Conservation (phyloP, 2,113 vertebrate species). For the Ginglymostoma cirratum region DNA sequence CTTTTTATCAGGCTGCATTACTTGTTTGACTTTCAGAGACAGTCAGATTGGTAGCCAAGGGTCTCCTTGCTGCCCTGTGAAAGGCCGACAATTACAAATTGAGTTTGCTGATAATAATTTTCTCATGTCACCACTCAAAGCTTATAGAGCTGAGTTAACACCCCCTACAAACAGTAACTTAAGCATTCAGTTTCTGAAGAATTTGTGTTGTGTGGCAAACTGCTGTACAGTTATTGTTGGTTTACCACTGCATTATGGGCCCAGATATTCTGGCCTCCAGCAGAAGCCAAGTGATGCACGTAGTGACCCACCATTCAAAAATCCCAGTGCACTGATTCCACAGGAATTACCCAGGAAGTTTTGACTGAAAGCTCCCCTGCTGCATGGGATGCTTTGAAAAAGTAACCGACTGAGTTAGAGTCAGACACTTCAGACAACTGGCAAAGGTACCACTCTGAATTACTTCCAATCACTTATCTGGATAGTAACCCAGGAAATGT, state of each 20-base stretch:
- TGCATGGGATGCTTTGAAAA: too few relatives aligned
- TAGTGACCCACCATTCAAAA: neutral
- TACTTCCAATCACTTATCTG: too few relatives aligned
- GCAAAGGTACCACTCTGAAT: too few relatives aligned
- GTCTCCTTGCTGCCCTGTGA: neutral
- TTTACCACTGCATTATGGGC: neutral
- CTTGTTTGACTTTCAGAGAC: neutral
- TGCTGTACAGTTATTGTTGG: neutral
- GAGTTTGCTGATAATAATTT: neutral
- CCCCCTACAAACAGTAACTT: neutral
- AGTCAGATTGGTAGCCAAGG: neutral
- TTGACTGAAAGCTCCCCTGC: too few relatives aligned
- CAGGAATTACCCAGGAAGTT: too few relatives aligned
- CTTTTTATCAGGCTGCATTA: neutral
- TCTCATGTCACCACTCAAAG: neutral
- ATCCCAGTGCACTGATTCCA: too few relatives aligned
- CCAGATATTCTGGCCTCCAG: too few relatives aligned
- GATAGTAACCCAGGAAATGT: too few relatives aligned
- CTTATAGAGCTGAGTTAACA: neutral
- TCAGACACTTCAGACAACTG: too few relatives aligned
- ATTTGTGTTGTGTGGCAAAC: neutral
- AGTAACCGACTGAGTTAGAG: too few relatives aligned
- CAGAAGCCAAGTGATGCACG: too few relatives aligned
- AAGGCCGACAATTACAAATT: neutral
- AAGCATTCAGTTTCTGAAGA: neutral